These are phyloP conservation scores for Cheirogaleus medius DNA, from an alignment of 2,113 vertebrate genomes.

Conservation along the genomic window DNA sequence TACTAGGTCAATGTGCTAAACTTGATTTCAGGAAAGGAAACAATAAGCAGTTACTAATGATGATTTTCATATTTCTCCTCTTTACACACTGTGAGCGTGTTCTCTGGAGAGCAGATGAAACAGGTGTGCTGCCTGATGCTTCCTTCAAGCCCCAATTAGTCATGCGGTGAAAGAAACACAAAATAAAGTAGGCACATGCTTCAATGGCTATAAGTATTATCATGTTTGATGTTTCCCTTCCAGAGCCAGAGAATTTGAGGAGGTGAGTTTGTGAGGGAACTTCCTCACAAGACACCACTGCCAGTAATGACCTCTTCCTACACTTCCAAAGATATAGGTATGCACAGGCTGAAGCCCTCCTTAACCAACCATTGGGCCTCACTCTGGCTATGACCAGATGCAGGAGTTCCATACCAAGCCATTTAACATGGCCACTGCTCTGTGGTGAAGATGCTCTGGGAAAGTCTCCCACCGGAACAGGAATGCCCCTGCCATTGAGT, in stretches of 20 bases:
- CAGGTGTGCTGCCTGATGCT: background rate
- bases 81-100: slow-evolving; percentile 52
- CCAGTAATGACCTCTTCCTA: background rate
- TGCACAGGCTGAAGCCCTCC: background rate
- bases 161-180: background rate
- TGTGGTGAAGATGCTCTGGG: background rate
- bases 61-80: slow-evolving; percentile 76
- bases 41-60: slow-evolving; percentile 82
- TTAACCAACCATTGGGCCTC: background rate
- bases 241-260: background rate
- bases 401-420: background rate
- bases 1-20: slow-evolving; percentile 79
- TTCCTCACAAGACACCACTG: background rate
- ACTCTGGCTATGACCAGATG: background rate
- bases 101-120: slow-evolving; percentile 40
- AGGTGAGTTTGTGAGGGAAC: background rate
- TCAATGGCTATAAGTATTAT: background rate
- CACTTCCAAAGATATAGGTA: background rate
- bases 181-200: background rate
- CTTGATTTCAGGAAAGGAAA: slow-evolving; percentile 81
- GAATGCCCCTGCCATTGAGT: background rate
- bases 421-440: background rate
- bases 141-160: slow-evolving; percentile 10
- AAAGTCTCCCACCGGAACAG: background rate
- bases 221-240: background rate